Percentiles rank a stretch among this genome's conserved stretches.
These are phyloP conservation scores for Andrena dorsata DNA, from an alignment of 2,888 invertebrate genomes.

Conservation along the genomic window DNA sequence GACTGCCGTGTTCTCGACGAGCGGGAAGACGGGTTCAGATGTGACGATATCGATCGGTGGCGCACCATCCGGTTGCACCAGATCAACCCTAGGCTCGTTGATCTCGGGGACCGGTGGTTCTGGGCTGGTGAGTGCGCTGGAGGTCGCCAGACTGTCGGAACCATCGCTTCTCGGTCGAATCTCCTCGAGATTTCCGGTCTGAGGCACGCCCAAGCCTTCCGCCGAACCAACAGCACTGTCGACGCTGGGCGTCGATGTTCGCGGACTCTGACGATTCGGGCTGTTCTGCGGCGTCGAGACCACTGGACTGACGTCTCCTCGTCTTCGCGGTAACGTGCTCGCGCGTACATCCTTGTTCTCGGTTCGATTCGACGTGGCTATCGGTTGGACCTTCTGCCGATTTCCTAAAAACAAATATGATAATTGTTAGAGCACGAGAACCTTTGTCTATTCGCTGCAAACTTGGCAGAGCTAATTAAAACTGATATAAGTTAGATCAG, in stretches of 20 bases:
- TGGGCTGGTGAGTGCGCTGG: constrained; percentile 86
- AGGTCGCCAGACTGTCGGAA: constrained; percentile 85
- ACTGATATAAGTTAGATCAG: no score
- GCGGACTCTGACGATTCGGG: constrained; percentile 78
- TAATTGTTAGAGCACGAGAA: neutral
- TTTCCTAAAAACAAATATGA: constrained; percentile 62
- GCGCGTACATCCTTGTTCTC: constrained; percentile 79
- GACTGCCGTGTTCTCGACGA: constrained; percentile 85
- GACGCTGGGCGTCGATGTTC: constrained; percentile 86
- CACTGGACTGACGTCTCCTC: constrained; percentile 82
- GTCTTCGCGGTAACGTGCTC: constrained; percentile 83
- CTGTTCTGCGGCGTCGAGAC: constrained; percentile 82
- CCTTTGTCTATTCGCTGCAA: neutral
- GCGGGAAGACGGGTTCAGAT: constrained; percentile 59
- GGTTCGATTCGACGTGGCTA: constrained; percentile 70
- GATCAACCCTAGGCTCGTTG: constrained; percentile 84
- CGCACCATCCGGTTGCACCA: constrained; percentile 65
- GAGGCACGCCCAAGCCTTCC: constrained; percentile 85
- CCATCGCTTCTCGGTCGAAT: constrained; percentile 84
- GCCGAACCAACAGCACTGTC: constrained; percentile 88
- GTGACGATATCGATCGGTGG: constrained; percentile 61
- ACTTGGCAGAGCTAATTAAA: neutral
- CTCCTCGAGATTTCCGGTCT: constrained; percentile 73
- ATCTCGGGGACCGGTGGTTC: constrained; percentile 86
- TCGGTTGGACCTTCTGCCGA: constrained; percentile 76